Percentiles rank a stretch among this genome's conserved stretches.
Conservation (phyloP, 2,797 vertebrate genomes). For the Pseudochirops cupreus region DNA sequence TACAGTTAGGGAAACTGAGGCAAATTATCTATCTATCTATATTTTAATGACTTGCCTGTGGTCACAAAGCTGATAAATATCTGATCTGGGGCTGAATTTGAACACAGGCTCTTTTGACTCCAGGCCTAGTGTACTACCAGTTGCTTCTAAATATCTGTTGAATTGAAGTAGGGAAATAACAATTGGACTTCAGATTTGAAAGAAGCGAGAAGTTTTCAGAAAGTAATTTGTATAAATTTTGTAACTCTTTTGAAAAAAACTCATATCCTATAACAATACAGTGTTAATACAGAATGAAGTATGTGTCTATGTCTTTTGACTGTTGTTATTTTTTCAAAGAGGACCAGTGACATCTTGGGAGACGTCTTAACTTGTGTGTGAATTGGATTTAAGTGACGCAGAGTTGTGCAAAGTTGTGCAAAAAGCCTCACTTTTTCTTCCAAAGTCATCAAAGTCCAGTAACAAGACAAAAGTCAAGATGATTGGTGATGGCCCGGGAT, state of each 20-base stretch:
- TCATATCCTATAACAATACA: not conserved
- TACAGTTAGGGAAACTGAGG: not conserved
- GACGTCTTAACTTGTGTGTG: not conserved
- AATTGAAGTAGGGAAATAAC: not conserved
- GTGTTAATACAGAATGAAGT: not conserved
- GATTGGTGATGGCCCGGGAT: not conserved
- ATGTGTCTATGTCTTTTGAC: not conserved
- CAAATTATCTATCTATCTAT: not conserved
- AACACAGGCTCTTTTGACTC: not conserved
- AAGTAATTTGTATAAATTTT: not conserved
- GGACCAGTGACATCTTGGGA: not conserved
- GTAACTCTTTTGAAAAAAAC: not conserved
- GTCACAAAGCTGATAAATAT: not conserved
- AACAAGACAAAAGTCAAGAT: not conserved
- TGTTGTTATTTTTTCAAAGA: not conserved
- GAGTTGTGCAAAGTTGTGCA: not conserved
- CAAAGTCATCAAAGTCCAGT: not conserved
- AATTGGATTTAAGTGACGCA: not conserved
- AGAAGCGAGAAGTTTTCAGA: not conserved
- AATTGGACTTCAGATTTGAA: not conserved
- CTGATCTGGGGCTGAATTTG: not conserved
- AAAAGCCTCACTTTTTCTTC: not conserved
- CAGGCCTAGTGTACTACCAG: not conserved
- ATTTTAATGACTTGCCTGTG: not conserved
- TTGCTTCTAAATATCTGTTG: not conserved